Evolutionary conservation across 2,797 vertebrate genomes (phyloP).

Genomic region (Myotis daubentonii): DNA sequence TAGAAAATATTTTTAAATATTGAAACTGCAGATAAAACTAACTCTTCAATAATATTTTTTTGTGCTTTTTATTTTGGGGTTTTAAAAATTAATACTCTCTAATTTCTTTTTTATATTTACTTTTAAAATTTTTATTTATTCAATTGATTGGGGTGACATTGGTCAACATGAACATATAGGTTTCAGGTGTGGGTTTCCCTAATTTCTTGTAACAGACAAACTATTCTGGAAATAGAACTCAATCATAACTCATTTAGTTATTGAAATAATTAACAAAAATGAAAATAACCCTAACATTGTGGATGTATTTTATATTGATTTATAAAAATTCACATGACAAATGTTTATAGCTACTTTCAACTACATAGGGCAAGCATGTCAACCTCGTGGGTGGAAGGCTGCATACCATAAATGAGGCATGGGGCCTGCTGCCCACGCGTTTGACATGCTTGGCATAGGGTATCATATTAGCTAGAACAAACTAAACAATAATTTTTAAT

Average conservation of each 20-base stretch:
- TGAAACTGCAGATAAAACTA: not conserved
- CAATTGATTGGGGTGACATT: too few relatives aligned
- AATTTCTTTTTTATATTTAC: not conserved
- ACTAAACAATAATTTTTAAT: not conserved
- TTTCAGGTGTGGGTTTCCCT: not conserved
- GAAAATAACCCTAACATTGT: slow-evolving; percentile 22
- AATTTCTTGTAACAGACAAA: not conserved
- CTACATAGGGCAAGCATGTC: not conserved
- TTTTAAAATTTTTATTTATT: too few relatives aligned
- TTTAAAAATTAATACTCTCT: not conserved
- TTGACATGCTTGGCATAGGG: not conserved
- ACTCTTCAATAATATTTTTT: not conserved
- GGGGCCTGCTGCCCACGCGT: accelerated
- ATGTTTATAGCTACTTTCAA: slow-evolving; percentile 5
- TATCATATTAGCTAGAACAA: not conserved
- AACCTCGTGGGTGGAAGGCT: too few relatives aligned
- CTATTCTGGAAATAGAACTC: slow-evolving; percentile 1
- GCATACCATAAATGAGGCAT: too few relatives aligned
- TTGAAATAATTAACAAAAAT: not conserved
- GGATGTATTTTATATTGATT: not conserved
- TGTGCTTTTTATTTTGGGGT: not conserved
- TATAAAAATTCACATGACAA: not conserved
- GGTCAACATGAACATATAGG: too few relatives aligned
- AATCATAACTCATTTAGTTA: not conserved
- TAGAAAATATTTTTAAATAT: not conserved